phyloP scores from a whole-genome alignment of 1,140 invertebrate species.

The Augochlora pura region DNA sequence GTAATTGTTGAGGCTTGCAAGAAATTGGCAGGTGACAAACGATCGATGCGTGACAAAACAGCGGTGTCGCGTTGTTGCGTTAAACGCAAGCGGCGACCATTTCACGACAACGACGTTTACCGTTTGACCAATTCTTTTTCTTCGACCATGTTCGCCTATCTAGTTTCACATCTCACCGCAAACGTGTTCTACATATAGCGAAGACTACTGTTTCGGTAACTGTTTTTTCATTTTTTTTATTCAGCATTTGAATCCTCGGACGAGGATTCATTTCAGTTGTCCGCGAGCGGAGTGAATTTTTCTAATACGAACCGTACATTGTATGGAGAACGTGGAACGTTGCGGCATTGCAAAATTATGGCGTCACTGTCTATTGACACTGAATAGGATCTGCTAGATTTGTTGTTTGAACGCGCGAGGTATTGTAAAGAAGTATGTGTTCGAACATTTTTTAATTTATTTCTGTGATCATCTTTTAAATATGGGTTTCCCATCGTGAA shows the following conservation, averaged over 20 bases:
- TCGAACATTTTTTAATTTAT: too few relatives aligned
- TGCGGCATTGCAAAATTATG: too few relatives aligned
- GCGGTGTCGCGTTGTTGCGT: background rate
- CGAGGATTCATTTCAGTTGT: too few relatives aligned
- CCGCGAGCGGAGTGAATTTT: too few relatives aligned
- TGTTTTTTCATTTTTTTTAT: conserved; percentile 11
- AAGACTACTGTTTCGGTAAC: conserved; percentile 33
- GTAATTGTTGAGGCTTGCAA: conserved; percentile 15
- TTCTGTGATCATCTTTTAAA: too few relatives aligned
- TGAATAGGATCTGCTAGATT: too few relatives aligned
- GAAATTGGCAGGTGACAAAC: conserved; percentile 5
- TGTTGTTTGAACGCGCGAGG: too few relatives aligned
- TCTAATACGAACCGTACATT: too few relatives aligned
- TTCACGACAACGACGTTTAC: background rate
- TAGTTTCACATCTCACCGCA: conserved; percentile 3
- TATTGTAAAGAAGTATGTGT: too few relatives aligned
- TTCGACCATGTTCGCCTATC: background rate
- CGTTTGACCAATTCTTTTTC: conserved; percentile 2
- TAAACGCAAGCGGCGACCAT: background rate
- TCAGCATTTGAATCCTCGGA: background rate
- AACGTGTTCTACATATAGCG: conserved; percentile 20
- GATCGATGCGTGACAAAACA: conserved; percentile 29
- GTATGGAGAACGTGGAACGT: too few relatives aligned
- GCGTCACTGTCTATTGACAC: too few relatives aligned
- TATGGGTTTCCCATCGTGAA: too few relatives aligned